Conservation (phyloP, 2,888 invertebrate species). For the Eupelmus urozonus region DNA sequence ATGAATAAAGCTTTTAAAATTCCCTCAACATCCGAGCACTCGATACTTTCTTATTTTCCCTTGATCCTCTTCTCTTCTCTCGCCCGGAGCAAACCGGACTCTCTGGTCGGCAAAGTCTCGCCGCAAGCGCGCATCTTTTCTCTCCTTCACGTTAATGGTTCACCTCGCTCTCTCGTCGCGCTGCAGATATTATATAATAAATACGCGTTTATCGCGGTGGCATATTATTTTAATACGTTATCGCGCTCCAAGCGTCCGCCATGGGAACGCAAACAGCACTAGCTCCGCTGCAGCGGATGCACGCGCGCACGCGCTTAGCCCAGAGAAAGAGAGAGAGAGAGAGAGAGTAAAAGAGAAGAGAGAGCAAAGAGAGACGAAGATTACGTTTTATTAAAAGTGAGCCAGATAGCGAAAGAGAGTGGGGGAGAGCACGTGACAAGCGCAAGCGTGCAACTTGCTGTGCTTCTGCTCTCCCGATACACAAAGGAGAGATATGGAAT, state of each 20-base stretch:
- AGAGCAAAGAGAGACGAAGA: slow-evolving; percentile 2
- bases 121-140: neutral
- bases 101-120: too few relatives aligned
- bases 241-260: slow-evolving; percentile 71
- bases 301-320: too few relatives aligned
- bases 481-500: slow-evolving; percentile 19
- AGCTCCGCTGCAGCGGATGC: too few relatives aligned
- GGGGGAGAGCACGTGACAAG: neutral
- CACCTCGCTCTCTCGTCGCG: slow-evolving; percentile 39
- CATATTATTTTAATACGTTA: slow-evolving; percentile 73
- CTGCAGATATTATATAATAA: slow-evolving; percentile 68
- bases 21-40: too few relatives aligned
- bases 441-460: neutral
- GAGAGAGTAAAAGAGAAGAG: neutral
- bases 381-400: slow-evolving; percentile 28
- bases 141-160: slow-evolving; percentile 1
- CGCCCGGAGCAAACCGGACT: too few relatives aligned
- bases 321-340: slow-evolving; percentile 1
- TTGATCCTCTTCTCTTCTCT: too few relatives aligned
- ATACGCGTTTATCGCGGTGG: slow-evolving; percentile 62
- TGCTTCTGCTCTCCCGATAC: slow-evolving; percentile 25
- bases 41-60: too few relatives aligned
- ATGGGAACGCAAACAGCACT: slow-evolving; percentile 46
- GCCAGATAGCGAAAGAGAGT: neutral
- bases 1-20: too few relatives aligned